Conservation (phyloP, 1,140 invertebrate species). For the Nephotettix cincticeps region DNA sequence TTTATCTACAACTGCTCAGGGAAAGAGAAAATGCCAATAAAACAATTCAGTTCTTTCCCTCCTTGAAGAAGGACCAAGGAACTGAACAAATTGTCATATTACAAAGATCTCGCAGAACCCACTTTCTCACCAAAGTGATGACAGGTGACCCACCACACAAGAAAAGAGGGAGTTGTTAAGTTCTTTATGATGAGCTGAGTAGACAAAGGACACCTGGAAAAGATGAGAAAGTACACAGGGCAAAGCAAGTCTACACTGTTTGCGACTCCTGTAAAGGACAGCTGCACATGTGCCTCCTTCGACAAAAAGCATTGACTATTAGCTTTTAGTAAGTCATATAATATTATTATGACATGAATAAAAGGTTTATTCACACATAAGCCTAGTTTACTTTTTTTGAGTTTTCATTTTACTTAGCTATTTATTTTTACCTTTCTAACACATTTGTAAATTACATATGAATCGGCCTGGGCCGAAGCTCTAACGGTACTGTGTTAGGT, state of each 20-base stretch:
- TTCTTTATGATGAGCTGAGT: neutral
- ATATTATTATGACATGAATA: neutral
- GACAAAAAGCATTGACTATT: neutral
- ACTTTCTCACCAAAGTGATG: neutral
- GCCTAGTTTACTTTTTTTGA: neutral
- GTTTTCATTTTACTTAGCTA: neutral
- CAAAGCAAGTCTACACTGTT: neutral
- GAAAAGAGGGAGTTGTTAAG: neutral
- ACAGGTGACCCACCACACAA: neutral
- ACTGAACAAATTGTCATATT: neutral
- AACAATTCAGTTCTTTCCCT: neutral
- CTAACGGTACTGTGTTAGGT: neutral
- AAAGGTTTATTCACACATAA: neutral
- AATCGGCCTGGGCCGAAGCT: neutral
- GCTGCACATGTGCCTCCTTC: neutral
- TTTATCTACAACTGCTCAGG: neutral
- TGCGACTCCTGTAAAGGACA: neutral
- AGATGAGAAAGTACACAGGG: neutral
- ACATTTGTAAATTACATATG: neutral
- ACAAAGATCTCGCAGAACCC: neutral
- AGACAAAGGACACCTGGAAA: neutral
- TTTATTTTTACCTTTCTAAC: neutral
- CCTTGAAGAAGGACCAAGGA: neutral
- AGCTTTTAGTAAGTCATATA: neutral
- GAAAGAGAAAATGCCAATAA: neutral